Evolutionary conservation across 2,113 vertebrate genomes (phyloP).

Genomic region (mouse (Mus musculus)): GRCm39 chr19:45795501-45796000

Average conservation of each 20-base stretch:
- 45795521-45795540: background rate
- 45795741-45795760: background rate
- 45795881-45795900: background rate
- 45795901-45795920: too few species aligned
- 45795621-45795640: background rate
- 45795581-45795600: too few species aligned
- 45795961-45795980: background rate
- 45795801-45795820: background rate
- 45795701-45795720: slow-evolving; percentile 20
- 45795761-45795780: background rate
- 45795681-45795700: background rate
- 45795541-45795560: background rate
- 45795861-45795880: background rate
- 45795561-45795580: background rate
- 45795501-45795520: background rate
- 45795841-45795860: background rate
- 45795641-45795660: background rate
- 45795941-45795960: background rate
- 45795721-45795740: background rate
- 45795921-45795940: background rate
- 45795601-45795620: background rate
- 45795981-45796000: background rate
- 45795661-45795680: background rate
- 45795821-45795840: slow-evolving; percentile 20
- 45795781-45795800: slow-evolving; percentile 26